A percentile compares a stretch with the other conserved stretches of the same genome.
phyloP scores from a whole-genome alignment of 2,797 vertebrate genomes.

The Rhodeus uyekii region DNA sequence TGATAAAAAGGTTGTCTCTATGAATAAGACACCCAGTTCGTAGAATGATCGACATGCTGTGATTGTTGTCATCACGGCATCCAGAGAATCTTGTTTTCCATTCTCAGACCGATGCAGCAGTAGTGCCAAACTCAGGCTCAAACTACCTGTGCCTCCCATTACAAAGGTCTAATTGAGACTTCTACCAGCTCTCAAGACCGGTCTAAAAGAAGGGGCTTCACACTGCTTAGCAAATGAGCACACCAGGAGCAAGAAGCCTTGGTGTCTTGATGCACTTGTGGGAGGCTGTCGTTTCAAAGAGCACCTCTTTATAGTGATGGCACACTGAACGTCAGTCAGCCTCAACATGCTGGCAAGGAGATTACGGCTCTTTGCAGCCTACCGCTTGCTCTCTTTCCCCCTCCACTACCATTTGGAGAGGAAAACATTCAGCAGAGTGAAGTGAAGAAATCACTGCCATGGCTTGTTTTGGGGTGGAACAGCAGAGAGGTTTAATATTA shows the following conservation, averaged over 20 bases:
- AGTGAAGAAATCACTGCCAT: slow-evolving; percentile 25
- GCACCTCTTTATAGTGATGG: slow-evolving; percentile 46
- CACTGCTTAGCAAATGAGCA: slow-evolving; percentile 61
- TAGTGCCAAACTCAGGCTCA: slow-evolving; percentile 14
- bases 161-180: slow-evolving; percentile 57
- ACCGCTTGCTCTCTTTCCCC: slow-evolving; percentile 20
- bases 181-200: slow-evolving; percentile 38
- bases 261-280: slow-evolving; percentile 56
- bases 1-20: neutral
- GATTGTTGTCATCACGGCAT: neutral
- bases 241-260: slow-evolving; percentile 48
- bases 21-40: neutral
- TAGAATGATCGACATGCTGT: neutral
- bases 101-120: neutral
- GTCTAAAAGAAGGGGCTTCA: slow-evolving; percentile 51
- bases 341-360: slow-evolving; percentile 52
- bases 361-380: slow-evolving; percentile 53
- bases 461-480: slow-evolving; percentile 39
- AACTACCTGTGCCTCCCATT: slow-evolving; percentile 36
- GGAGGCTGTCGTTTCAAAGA: slow-evolving; percentile 60
- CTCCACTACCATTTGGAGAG: slow-evolving; percentile 19
- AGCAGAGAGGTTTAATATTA: slow-evolving; percentile 45
- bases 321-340: slow-evolving; percentile 53
- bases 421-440: slow-evolving; percentile 25
- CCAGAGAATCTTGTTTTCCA: neutral